Conservation (phyloP, 1,140 invertebrate genomes). For the Brachionus rotundiformis region DNA sequence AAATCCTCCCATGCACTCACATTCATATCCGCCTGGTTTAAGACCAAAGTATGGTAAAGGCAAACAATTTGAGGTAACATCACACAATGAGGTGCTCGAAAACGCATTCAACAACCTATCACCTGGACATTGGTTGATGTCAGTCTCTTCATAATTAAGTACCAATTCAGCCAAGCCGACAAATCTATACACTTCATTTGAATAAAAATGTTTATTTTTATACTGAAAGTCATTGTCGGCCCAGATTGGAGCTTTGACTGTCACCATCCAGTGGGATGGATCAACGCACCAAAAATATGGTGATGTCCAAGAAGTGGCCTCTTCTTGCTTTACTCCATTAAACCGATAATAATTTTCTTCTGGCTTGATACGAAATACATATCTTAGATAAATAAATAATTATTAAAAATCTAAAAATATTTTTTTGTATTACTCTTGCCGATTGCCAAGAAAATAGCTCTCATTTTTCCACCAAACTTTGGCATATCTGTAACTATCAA, state of each 20-base stretch:
- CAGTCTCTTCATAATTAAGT: constrained; percentile 36
- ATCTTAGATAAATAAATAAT: constrained; percentile 24
- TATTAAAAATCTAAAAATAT: not conserved
- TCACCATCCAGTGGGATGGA: constrained; percentile 36
- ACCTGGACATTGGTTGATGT: constrained; percentile 47
- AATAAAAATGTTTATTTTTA: constrained; percentile 28
- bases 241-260: constrained; percentile 40
- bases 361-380: constrained; percentile 47
- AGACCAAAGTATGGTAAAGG: not conserved
- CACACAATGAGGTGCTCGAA: constrained; percentile 36
- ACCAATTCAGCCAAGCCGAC: constrained; percentile 30
- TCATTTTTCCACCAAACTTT: constrained; percentile 50
- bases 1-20: constrained; percentile 28
- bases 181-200: not conserved
- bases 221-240: constrained; percentile 28
- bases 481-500: constrained; percentile 51
- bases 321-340: constrained; percentile 34
- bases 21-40: constrained; percentile 48
- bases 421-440: not conserved
- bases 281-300: constrained; percentile 47
- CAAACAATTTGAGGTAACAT: constrained; percentile 15
- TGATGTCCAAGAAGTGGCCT: not conserved
- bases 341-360: constrained; percentile 38
- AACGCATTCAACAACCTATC: constrained; percentile 35
- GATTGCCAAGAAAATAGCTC: not conserved